Conservation (phyloP, 2,113 vertebrate genomes). For the Hepsetus odoe region DNA sequence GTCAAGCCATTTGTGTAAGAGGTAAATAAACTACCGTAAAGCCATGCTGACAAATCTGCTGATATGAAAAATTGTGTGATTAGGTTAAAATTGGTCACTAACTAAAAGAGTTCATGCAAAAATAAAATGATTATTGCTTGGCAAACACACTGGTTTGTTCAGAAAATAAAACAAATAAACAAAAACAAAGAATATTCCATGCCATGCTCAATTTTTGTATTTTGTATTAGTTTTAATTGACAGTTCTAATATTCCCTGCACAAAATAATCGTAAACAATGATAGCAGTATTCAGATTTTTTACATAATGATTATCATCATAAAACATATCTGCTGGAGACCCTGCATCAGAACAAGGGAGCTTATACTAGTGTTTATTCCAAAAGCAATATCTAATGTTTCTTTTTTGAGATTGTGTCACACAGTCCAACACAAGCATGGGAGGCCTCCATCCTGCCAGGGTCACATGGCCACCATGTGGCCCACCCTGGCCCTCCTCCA, state of each 20-base stretch:
- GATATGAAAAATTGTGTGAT: constrained; percentile 25
- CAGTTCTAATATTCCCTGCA: no score
- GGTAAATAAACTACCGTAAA: constrained; percentile 10
- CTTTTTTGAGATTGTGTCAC: not conserved
- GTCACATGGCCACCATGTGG: constrained; percentile 33
- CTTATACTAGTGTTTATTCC: not conserved
- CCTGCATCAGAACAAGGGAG: no score
- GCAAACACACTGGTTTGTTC: not conserved
- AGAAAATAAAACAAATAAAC: no score
- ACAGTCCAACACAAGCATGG: not conserved
- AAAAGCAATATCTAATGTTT: not conserved
- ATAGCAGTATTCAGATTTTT: no score
- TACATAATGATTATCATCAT: no score
- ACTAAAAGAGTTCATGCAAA: not conserved
- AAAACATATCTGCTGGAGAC: no score
- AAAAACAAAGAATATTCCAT: no score
- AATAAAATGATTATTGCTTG: not conserved
- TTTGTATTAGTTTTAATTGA: no score
- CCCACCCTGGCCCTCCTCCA: constrained; percentile 29
- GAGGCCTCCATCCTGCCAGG: constrained; percentile 16
- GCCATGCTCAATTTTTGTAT: no score
- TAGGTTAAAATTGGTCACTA: constrained; percentile 22
- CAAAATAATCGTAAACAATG: no score
- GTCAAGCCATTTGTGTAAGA: not conserved
- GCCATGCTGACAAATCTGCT: constrained; percentile 12